phyloP scores from a whole-genome alignment of 2,888 invertebrate genomes.

The Steinernema carpocapsae region DNA sequence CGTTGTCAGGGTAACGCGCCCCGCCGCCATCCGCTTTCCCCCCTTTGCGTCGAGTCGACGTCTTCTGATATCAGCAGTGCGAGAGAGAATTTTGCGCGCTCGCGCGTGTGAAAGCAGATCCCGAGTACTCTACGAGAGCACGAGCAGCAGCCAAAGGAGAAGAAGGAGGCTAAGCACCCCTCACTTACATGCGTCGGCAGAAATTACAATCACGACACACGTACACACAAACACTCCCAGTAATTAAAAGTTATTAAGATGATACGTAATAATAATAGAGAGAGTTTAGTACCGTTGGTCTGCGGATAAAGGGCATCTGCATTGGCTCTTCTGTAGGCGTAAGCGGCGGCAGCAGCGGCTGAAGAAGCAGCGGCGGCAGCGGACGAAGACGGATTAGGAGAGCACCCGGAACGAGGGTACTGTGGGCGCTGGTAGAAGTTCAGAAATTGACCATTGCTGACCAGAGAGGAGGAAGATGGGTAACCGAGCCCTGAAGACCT shows the following conservation, averaged over 20 bases:
- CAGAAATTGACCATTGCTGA: slow-evolving; percentile 40
- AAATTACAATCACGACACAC: slow-evolving; percentile 17
- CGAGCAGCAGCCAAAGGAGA: background rate
- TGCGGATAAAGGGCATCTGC: slow-evolving; percentile 32
- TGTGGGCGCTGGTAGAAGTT: slow-evolving; percentile 28
- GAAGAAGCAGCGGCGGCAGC: background rate
- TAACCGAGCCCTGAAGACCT: background rate
- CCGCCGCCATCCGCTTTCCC: slow-evolving; percentile 9
- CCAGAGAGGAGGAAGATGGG: background rate
- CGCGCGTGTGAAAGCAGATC: slow-evolving; percentile 5
- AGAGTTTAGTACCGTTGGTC: background rate
- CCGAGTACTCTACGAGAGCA: slow-evolving; percentile 21
- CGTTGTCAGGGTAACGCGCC: slow-evolving; percentile 28
- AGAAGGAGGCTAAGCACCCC: slow-evolving; percentile 20
- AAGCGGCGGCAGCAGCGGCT: background rate
- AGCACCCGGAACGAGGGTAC: slow-evolving; percentile 30
- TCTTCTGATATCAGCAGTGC: slow-evolving; percentile 4
- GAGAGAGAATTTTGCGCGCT: background rate
- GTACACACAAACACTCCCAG: background rate
- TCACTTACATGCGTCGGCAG: slow-evolving; percentile 17
- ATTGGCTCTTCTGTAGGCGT: background rate
- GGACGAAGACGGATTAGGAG: slow-evolving; percentile 27
- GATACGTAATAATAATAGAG: background rate
- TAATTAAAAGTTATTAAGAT: no score
- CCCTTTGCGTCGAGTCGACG: background rate